These are phyloP conservation scores for Salpingus planirostris DNA, from an alignment of 2,888 invertebrate species.

Conservation along the genomic window DNA sequence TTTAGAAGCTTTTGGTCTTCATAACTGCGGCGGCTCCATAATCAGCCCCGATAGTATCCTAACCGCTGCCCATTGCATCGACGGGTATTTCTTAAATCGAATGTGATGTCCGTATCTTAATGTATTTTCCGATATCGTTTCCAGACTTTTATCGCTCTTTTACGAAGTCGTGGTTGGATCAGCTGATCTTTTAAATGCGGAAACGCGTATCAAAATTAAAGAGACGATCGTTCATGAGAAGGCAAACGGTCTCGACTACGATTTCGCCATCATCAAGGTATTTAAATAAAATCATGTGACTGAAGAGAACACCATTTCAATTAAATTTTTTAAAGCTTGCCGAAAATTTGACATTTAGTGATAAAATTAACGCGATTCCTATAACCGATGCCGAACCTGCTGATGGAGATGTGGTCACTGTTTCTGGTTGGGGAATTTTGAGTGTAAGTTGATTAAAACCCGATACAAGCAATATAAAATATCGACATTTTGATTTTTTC, in stretches of 20 bases:
- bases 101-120: no score
- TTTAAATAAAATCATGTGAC: not conserved
- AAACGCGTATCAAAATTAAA: not conserved
- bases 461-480: no score
- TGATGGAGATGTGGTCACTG: conserved; percentile 6
- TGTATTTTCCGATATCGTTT: not conserved
- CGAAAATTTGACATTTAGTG: conserved; percentile 3
- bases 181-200: not conserved
- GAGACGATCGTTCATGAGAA: conserved; percentile 1
- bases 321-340: not conserved
- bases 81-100: no score
- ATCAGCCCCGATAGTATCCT: conserved; percentile 1
- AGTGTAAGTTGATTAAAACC: conserved; percentile 6
- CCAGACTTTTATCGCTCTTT: not conserved
- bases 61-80: conserved; percentile 10
- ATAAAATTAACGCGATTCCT: conserved; percentile 5
- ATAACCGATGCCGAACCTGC: conserved; percentile 5
- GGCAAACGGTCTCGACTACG: not conserved
- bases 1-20: conserved; percentile 3
- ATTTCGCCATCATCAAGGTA: not conserved
- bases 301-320: not conserved
- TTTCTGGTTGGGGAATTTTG: conserved; percentile 13
- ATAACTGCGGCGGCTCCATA: conserved; percentile 6
- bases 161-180: conserved; percentile 1
- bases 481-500: no score